Base-by-base conservation (phyloP, 2,888 invertebrate genomes). In the Cephalotes varians region DNA sequence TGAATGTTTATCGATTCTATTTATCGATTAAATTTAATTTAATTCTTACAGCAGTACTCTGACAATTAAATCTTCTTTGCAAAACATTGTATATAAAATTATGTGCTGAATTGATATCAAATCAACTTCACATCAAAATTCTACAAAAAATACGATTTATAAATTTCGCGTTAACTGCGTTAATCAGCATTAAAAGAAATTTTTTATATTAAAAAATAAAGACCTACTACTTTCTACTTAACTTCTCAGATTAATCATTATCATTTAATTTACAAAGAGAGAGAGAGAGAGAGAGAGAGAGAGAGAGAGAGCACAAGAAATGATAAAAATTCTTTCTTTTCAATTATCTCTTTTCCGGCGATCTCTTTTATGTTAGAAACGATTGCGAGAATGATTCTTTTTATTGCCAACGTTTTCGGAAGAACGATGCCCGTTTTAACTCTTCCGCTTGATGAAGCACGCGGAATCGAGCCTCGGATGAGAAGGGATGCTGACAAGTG, bases 401-500 rank as follows among this genome's bases (percentile, higher is more conserved):
- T 64, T 25, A 37, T 64, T 40, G 64, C 12, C 74, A 74, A 28
- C 34, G 34, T 64, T 74, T 64, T 74, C 31, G 49, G 15, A 15
- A 21, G 65, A 76, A 34, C 12, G 72, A 56, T 31, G 28, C 21
- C 21, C 51, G 10, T 62, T 62, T 62, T 49, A 51, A 51, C 40
- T 65, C 51, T 76, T 76, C 40, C 51, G 40, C 65, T 51, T 28
- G 65, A 64, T 47, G 34, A 21, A 73, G 31, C 40, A 47, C 21
- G 73, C 44, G 73, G 10, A 47, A 58, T 31, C 34, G 28, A 34
- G 40, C 64, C 49, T 28, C 47, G 25, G n/a, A n/a, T 18, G 49
- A 9, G 21, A 73, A 73, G 76, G 74, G 72, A 74, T 49, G 84
- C 71, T 82, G 81, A 73, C 87, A 81, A 82, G 73, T 77, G 83